Percentiles rank a stretch among this genome's conserved stretches.
These are phyloP conservation scores for Seira ritae DNA, from an alignment of 2,888 invertebrate species.

Conservation along the genomic window DNA sequence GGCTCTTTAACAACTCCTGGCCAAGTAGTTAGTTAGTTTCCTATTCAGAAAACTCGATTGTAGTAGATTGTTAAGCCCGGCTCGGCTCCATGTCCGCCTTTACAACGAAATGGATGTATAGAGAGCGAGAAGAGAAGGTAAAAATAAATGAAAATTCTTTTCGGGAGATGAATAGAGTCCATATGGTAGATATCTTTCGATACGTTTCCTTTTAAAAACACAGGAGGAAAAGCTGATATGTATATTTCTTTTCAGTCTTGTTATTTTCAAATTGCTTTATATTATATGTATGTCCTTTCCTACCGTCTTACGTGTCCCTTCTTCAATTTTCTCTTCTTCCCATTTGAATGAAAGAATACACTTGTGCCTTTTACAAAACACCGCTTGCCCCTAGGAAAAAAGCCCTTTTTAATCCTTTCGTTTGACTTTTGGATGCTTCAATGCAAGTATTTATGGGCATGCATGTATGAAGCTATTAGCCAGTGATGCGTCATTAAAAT, in stretches of 20 bases:
- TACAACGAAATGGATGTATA: background rate
- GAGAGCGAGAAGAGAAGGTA: conserved; percentile 5
- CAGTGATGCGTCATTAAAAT: too few relatives aligned
- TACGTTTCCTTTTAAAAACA: conserved; percentile 23
- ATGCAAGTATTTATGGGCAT: too few relatives aligned
- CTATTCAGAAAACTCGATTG: too few relatives aligned
- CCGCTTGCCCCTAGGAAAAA: too few relatives aligned
- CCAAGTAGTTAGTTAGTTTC: conserved; percentile 11
- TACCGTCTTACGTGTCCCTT: conserved; percentile 13
- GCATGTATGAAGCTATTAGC: too few relatives aligned
- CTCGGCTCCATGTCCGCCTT: too few relatives aligned
- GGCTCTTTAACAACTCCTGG: conserved; percentile 24
- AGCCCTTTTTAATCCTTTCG: too few relatives aligned
- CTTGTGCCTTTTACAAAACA: conserved; percentile 23
- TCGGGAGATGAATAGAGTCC: conserved; percentile 31
- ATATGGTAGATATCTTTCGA: conserved; percentile 51
- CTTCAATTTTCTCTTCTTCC: conserved; percentile 9
- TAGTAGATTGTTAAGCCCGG: too few relatives aligned
- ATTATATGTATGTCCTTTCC: conserved; percentile 9
- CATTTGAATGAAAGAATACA: conserved; percentile 1
- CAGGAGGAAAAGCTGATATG: too few relatives aligned
- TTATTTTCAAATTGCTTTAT: conserved; percentile 15
- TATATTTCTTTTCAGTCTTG: conserved; percentile 16
- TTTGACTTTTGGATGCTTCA: too few relatives aligned
- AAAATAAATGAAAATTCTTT: conserved; percentile 20